These are phyloP conservation scores for Pseudobourletiella spinata DNA, from an alignment of 1,140 invertebrate genomes.

Conservation along the genomic window DNA sequence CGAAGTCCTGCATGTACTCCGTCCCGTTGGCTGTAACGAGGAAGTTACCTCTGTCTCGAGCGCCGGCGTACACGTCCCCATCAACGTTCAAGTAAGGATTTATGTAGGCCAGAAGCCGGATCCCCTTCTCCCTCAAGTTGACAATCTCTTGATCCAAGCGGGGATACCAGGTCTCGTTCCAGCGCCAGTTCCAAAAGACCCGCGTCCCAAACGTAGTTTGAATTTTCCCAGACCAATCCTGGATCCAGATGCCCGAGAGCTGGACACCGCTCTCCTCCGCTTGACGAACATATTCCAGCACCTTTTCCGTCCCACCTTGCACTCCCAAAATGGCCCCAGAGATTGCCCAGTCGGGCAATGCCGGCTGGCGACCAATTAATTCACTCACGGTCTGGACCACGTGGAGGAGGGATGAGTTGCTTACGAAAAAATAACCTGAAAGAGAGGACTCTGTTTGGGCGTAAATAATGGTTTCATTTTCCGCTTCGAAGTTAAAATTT, in stretches of 20 bases:
- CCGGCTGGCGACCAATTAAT: conserved; percentile 21
- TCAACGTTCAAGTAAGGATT: conserved; percentile 42
- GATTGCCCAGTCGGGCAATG: conserved; percentile 41
- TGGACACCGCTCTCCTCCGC: conserved; percentile 37
- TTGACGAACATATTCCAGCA: conserved; percentile 37
- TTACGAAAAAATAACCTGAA: conserved; percentile 38
- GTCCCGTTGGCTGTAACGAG: conserved; percentile 37
- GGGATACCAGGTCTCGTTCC: conserved; percentile 38
- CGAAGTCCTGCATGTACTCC: conserved; percentile 40
- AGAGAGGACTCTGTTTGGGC: background rate
- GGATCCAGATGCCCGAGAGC: conserved; percentile 43
- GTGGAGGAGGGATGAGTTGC: conserved; percentile 16
- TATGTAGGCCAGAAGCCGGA: conserved; percentile 41
- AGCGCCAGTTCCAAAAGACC: conserved; percentile 44
- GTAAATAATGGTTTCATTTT: background rate
- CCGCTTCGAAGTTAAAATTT: background rate
- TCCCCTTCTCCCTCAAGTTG: conserved; percentile 36
- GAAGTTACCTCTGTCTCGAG: conserved; percentile 37
- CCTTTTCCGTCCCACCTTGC: conserved; percentile 41
- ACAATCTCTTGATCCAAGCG: conserved; percentile 38
- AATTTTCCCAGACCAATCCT: conserved; percentile 43
- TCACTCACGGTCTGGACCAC: conserved; percentile 5
- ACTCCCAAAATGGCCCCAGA: conserved; percentile 41
- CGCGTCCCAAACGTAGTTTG: conserved; percentile 42
- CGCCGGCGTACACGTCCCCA: conserved; percentile 39